Evolutionary conservation across 2,797 vertebrate genomes (phyloP), one percentile per base, ranked within the genome.

Genomic region (Sebastes trivittatus): DNA sequence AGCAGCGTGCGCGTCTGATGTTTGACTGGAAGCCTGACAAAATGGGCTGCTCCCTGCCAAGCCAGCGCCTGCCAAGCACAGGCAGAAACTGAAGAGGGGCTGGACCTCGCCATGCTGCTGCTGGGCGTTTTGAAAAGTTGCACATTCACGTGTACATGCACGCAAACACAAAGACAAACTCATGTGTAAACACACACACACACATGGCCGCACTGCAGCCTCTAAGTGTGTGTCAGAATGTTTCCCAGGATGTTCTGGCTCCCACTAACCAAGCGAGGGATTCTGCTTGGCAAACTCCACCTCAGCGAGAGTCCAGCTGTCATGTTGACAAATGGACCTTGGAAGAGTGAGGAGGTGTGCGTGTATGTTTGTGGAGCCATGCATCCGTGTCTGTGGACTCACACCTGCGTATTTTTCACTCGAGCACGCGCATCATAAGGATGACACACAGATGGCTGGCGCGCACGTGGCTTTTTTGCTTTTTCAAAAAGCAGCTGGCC

Each of bases 321-420:
- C 94, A 93, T 83, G 81, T 91, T 94, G 94, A 94, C 93, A 94
- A 94, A 95, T 94, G 91, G 93, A 94, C 90, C 90, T 89, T 88
- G 87, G 92, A 90, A 85, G 87, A 93, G 78, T 92, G 88, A 92
- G 70, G 83, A 84, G 79, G 82, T 83, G 73, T 80, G 82, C 73
- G 68, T 62, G 81, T 87, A 13, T 83, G 89, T 87, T 65, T 88
- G 81, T 78, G 84, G 63, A 82, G 66, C 77, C 64, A 75, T 77
- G 78, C 69, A 66, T 84, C 79, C 82, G 79, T 77, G 83, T 80
- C 55, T 78, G 59, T 36, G 72, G 76, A 83, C 65, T 77, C 23
- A 58, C 13, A 67, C 36, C 61, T 83, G 79, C 80, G 75, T 63
- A n/a, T 68, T 82, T 81, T 81, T 75, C 84, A 20, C 65, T 59